Conservation (phyloP, 2,888 invertebrate species). For the Dastarcus helophoroides region DNA sequence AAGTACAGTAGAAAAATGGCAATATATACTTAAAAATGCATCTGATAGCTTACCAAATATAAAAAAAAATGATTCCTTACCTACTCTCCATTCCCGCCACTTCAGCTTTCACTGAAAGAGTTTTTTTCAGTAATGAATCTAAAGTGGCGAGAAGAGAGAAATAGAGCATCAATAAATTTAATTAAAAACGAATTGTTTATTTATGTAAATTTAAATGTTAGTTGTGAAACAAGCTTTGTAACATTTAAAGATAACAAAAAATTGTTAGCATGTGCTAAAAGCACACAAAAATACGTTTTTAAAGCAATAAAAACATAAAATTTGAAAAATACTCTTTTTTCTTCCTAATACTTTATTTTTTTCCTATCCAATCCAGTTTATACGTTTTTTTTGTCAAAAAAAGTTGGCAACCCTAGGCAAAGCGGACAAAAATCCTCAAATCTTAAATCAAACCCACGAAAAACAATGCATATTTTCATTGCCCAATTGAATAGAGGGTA, state of each 20-base stretch:
- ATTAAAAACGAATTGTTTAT: slow-evolving; percentile 2
- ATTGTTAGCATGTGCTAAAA: no score
- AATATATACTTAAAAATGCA: slow-evolving; percentile 2
- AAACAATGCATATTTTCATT: no score
- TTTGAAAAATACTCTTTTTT: not conserved
- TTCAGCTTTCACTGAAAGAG: slow-evolving; percentile 7
- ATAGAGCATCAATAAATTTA: no score
- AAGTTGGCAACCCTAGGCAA: slow-evolving; percentile 1
- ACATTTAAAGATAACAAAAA: no score
- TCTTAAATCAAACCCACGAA: no score
- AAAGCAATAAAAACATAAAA: slow-evolving; percentile 1
- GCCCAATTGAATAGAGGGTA: no score
- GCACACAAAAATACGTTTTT: no score
- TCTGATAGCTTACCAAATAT: no score
- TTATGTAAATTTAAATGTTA: slow-evolving; percentile 1
- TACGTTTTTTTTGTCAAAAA: slow-evolving; percentile 1
- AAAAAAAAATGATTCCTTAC: not conserved
- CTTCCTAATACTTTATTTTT: slow-evolving; percentile 1
- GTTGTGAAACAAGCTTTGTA: not conserved
- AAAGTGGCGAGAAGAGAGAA: slow-evolving; percentile 5
- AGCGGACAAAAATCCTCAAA: no score
- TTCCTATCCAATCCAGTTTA: slow-evolving; percentile 1
- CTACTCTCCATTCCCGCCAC: slow-evolving; percentile 1
- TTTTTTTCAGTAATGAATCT: slow-evolving; percentile 5
- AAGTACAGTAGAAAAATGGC: slow-evolving; percentile 1